Evolutionary conservation across 2,113 vertebrate genomes (phyloP).

Genomic region (Naja naja): DNA sequence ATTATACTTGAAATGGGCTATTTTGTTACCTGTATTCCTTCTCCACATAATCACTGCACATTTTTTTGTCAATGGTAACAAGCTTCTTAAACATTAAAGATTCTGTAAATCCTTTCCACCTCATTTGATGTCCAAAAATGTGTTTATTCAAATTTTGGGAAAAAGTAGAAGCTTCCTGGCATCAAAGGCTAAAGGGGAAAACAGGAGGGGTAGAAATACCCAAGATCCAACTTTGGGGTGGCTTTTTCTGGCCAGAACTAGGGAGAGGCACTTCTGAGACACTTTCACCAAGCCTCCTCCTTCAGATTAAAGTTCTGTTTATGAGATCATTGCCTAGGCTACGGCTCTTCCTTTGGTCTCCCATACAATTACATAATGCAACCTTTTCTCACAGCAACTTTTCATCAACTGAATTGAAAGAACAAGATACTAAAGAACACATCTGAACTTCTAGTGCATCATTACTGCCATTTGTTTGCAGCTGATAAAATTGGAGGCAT

Average conservation of each 20-base stretch:
- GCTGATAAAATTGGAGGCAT: background rate
- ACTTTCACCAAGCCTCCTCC: background rate
- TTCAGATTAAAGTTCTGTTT: background rate
- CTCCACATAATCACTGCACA: background rate
- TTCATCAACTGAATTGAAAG: background rate
- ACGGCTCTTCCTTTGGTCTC: background rate
- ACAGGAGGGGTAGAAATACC: background rate
- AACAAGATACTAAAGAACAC: background rate
- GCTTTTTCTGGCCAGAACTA: background rate
- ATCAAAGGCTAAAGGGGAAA: background rate
- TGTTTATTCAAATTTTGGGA: background rate
- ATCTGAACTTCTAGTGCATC: background rate
- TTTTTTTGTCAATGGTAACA: background rate
- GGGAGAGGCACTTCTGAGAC: background rate
- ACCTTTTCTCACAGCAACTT: background rate
- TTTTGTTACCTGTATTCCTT: background rate
- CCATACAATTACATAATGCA: background rate
- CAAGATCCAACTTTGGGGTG: background rate
- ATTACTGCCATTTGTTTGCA: background rate
- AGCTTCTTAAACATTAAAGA: background rate
- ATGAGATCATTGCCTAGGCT: background rate
- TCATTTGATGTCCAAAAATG: background rate
- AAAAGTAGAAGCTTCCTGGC: background rate
- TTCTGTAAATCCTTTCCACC: background rate
- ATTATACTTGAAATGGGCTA: background rate